These are phyloP conservation scores for Alexandromys oeconomus DNA, from an alignment of 2,797 vertebrate genomes.

Conservation along the genomic window DNA sequence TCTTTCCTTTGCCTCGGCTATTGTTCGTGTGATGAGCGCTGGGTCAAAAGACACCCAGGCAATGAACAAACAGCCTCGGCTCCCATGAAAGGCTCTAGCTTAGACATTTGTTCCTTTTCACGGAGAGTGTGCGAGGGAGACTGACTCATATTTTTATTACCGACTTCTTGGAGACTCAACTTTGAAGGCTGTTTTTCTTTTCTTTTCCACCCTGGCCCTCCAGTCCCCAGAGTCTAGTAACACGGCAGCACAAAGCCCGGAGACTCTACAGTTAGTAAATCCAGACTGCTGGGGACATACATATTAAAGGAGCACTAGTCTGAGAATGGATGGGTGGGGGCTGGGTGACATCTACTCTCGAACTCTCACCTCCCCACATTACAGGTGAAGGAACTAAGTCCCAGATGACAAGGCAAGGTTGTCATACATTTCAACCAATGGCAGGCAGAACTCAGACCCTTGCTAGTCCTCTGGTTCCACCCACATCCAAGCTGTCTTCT, in stretches of 20 bases:
- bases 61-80: conserved; percentile 57
- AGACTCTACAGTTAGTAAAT: background rate
- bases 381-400: background rate
- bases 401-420: background rate
- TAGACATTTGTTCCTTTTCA: conserved; percentile 12
- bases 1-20: conserved; percentile 69
- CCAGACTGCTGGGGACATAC: background rate
- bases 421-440: background rate
- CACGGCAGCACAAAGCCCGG: background rate
- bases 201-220: background rate
- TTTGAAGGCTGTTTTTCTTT: background rate
- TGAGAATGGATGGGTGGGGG: background rate
- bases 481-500: background rate
- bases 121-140: background rate
- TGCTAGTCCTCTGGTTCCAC: background rate
- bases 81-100: conserved; percentile 59
- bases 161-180: background rate
- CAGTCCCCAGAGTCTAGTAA: background rate
- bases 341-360: background rate
- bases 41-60: conserved; percentile 62
- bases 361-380: background rate
- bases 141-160: conserved; percentile 19
- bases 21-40: conserved; percentile 71
- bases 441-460: background rate
- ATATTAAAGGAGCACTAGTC: background rate